phyloP scores from a whole-genome alignment of 2,113 vertebrate genomes.

The Oxygymnocypris stewartii region DNA sequence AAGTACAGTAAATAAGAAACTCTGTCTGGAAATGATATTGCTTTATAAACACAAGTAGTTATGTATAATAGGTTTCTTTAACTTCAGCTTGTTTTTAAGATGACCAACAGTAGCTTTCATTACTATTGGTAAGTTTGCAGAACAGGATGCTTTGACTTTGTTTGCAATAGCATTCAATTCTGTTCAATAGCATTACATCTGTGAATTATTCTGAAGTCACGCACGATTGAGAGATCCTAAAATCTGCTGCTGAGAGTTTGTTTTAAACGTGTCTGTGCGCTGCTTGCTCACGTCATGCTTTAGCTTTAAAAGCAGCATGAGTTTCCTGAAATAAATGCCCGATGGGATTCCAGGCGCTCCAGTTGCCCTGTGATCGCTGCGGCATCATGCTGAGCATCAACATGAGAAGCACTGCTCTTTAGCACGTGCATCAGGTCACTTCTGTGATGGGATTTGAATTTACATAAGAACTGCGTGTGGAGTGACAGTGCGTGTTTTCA shows the following conservation, averaged over 20 bases:
- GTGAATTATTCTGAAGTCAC: background rate
- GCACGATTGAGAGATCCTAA: background rate
- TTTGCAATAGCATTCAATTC: background rate
- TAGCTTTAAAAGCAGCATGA: slow-evolving; percentile 12
- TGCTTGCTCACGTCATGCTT: background rate
- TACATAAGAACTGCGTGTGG: background rate
- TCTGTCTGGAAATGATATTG: background rate
- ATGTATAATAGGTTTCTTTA: background rate
- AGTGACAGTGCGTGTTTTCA: slow-evolving; percentile 17
- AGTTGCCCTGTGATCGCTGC: background rate
- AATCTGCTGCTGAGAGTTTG: background rate
- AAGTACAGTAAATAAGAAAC: no score
- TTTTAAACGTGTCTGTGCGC: background rate
- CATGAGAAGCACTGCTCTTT: slow-evolving; percentile 3
- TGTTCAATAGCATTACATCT: background rate
- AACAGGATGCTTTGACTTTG: slow-evolving; percentile 3
- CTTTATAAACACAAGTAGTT: background rate
- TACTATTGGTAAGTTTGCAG: background rate
- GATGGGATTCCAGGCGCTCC: background rate
- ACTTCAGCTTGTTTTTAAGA: background rate
- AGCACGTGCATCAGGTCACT: slow-evolving; percentile 5
- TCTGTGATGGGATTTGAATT: background rate
- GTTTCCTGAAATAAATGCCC: slow-evolving; percentile 18
- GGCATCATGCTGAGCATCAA: slow-evolving; percentile 37
- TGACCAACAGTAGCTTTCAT: background rate